These are phyloP conservation scores for Pogonophryne albipinna DNA, from an alignment of 2,797 vertebrate genomes.

Conservation along the genomic window DNA sequence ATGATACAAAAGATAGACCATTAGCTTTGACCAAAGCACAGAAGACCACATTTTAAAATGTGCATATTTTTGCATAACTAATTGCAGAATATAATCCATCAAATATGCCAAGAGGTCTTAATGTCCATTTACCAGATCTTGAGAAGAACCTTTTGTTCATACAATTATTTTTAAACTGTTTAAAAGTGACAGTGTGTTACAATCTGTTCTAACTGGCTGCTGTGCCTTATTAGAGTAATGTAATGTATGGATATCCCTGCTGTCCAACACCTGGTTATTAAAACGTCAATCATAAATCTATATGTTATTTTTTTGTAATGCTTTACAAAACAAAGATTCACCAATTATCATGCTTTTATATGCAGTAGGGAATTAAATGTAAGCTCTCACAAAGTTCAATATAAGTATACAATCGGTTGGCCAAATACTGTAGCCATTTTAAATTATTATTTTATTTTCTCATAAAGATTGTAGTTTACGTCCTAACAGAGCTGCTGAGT, in stretches of 20 bases:
- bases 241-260: constrained; percentile 14
- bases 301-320: constrained; percentile 6
- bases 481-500: constrained; percentile 3
- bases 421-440: not conserved
- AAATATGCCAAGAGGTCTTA: constrained; percentile 5
- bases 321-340: not conserved
- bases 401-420: constrained; percentile 8
- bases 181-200: constrained; percentile 7
- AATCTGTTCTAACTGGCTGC: constrained; percentile 20
- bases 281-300: not conserved
- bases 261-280: constrained; percentile 30
- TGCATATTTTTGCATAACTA: not conserved
- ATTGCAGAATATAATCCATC: not conserved
- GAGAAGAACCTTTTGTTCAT: not conserved
- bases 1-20: not conserved
- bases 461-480: not conserved
- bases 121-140: not conserved
- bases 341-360: not conserved
- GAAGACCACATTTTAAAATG: not conserved
- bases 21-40: not conserved
- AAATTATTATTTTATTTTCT: not conserved
- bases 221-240: constrained; percentile 20
- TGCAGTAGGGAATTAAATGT: not conserved
- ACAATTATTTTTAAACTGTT: constrained; percentile 1
- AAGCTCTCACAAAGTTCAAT: not conserved